Evolutionary conservation across 2,797 vertebrate species (phyloP), one percentile per base, ranked within the genome.

Genomic region (Amazona ochrocephala): DNA sequence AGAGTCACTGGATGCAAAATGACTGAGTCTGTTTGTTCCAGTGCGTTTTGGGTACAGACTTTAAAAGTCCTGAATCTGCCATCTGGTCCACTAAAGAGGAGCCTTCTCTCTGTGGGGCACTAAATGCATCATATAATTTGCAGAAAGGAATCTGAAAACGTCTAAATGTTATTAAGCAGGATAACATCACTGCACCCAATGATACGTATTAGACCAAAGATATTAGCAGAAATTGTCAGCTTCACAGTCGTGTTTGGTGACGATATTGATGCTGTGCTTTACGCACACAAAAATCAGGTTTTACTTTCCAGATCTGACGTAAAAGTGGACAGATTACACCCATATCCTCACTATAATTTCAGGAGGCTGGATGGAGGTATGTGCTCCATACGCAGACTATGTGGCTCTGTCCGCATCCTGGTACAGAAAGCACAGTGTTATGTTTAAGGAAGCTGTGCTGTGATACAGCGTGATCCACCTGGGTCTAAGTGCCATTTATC

Each of bases 51-150:
- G 75, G 85, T 11, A 41, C 27, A 77, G 56, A 37, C 58, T 85
- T 87, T 91, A 79, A 92, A 90, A 84, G 39, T 66, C 50, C 53
- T 80, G 75, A 84, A 56, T 26, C 54, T 92, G 50, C 81, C 72
- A 64, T 87, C 68, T 85, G 56, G 51, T 73, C 44, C 2, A 1
- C 64, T 87, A 15, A 87, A 95, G 75, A 34, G 50, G 18, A 85
- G 11, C 9, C 17, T 53, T 73, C 53, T 51, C 78, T 94, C 41
- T 56, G 1, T 2, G 4, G 42, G 87, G 34, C 54, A 58, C 42
- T 47, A 71, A 65, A 42, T 23, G 13, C 10, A 17, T 54, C 65
- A 58, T 47, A 70, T 5, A 39, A 41, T 90, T 93, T 90, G n/a
- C 41, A 60, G 66, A 47, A 65, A 6, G 2, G 73, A 37, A 85